Evolutionary conservation across 2,113 vertebrate genomes (phyloP).

Genomic region (Halichoeres trimaculatus): DNA sequence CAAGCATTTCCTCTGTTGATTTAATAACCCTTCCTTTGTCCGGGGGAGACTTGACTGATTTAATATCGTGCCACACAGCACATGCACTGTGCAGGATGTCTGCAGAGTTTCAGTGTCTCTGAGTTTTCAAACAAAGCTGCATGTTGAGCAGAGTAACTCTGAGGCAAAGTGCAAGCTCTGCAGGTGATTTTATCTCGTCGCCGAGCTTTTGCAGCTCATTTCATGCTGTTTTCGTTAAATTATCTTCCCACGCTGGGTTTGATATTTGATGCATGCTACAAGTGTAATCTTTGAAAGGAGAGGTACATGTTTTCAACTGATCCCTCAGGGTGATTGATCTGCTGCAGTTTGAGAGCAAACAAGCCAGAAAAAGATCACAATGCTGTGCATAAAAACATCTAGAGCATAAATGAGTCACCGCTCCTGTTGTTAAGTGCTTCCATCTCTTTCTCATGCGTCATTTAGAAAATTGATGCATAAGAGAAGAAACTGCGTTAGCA

Average conservation of each 20-base stretch:
- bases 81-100: constrained; percentile 5
- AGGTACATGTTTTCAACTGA: constrained; percentile 36
- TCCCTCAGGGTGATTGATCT: constrained; percentile 24
- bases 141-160: constrained; percentile 46
- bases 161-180: constrained; percentile 51
- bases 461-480: constrained; percentile 14
- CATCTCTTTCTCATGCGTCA: neutral
- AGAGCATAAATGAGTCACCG: neutral
- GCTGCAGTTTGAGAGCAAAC: constrained; percentile 10
- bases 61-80: constrained; percentile 26
- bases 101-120: constrained; percentile 20
- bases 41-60: constrained; percentile 36
- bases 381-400: neutral
- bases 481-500: constrained; percentile 6
- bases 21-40: constrained; percentile 49
- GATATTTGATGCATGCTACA: constrained; percentile 36
- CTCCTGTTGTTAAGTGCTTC: neutral
- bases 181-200: constrained; percentile 30
- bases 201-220: constrained; percentile 38
- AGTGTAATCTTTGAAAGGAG: constrained; percentile 20
- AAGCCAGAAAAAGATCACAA: neutral
- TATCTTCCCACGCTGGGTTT: constrained; percentile 20
- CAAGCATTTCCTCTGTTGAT: constrained; percentile 34
- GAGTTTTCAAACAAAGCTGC: constrained; percentile 26
- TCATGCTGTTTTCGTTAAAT: constrained; percentile 34